Base-by-base conservation (phyloP, 1,140 invertebrate genomes). In the Camponotus pennsylvanicus region DNA sequence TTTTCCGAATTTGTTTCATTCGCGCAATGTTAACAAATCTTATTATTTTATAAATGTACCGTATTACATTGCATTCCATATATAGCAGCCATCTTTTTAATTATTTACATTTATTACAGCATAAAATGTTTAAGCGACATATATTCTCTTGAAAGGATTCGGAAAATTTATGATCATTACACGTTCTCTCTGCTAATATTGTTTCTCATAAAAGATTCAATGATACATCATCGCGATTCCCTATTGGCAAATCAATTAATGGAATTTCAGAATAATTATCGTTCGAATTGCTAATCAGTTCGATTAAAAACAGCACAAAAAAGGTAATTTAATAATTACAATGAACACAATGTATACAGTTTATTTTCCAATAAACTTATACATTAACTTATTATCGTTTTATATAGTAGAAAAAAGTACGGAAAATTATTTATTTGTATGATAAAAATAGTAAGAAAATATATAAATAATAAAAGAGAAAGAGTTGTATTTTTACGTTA, bases 261-360 rank as follows among this genome's bases (percentile, higher is more conserved):
- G 37, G 9, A 83, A 86, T 86, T 83, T 83, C 57, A 55, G 34
- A 76, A 64, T 77, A 86, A 88, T 77, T 87, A 21, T 80, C 32
- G 6, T 45, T 42, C 27, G 37, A 71, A 52, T 18, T 42, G n/a
- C 1, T n/a, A 45, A 37, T n/a, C 52, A 15, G 8, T 57, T 73
- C 55, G 27, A 73, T 13, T 71, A 32, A 83, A 82, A 73, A 75
- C 52, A 73, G 27, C 37, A 45, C 52, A 73, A 80, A 80, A 82
- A 71, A 32, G 40, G 3, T 42, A 63, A 75, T 82, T 82, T 73
- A 73, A 73, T 61, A 37, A 83, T 83, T 49, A 61, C 21, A n/a
- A 32, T 7, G 52, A 3, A 57, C 37, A 57, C 37, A 32, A 71
- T 45, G 11, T 21, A 9, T 18, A 13, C 21, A 21, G 32, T 59